These are phyloP conservation scores for Actinostola sp. DNA, from an alignment of 92 coral and sea anemone genomes.

Conservation along the genomic window DNA sequence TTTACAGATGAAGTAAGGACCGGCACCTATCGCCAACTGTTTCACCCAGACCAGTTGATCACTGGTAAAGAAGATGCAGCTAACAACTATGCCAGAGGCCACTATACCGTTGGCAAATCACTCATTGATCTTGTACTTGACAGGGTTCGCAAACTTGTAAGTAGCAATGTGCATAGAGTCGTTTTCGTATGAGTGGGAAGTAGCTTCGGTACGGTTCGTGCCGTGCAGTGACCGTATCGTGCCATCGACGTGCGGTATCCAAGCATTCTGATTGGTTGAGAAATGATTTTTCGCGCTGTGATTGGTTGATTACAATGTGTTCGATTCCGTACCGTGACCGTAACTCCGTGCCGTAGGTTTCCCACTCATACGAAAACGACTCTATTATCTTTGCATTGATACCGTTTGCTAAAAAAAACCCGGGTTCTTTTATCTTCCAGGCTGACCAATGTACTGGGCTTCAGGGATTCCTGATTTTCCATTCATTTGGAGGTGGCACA, in stretches of 20 bases:
- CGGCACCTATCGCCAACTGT: constrained; percentile 71
- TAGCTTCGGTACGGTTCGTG: no score
- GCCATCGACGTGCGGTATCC: no score
- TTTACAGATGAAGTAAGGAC: constrained; percentile 70
- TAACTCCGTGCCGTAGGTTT: no score
- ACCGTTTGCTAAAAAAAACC: neutral
- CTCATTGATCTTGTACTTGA: constrained; percentile 66
- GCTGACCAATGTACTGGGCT: constrained; percentile 73
- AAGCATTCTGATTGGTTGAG: no score
- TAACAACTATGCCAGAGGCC: constrained; percentile 86
- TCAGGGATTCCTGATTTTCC: constrained; percentile 60
- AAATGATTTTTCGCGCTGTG: no score
- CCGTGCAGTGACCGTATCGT: no score
- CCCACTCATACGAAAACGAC: no score
- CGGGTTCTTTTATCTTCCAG: constrained; percentile 8
- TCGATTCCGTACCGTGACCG: no score
- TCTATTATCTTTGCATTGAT: neutral
- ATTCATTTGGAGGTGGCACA: constrained; percentile 62
- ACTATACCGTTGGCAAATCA: constrained; percentile 73
- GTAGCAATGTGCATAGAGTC: no score
- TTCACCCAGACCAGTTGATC: constrained; percentile 69
- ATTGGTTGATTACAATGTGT: no score
- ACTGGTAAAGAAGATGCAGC: constrained; percentile 89
- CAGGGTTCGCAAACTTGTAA: constrained; percentile 70
- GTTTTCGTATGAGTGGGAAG: no score